Evolutionary conservation across 2,888 invertebrate genomes (phyloP).

Genomic region (Apamea monoglypha): DNA sequence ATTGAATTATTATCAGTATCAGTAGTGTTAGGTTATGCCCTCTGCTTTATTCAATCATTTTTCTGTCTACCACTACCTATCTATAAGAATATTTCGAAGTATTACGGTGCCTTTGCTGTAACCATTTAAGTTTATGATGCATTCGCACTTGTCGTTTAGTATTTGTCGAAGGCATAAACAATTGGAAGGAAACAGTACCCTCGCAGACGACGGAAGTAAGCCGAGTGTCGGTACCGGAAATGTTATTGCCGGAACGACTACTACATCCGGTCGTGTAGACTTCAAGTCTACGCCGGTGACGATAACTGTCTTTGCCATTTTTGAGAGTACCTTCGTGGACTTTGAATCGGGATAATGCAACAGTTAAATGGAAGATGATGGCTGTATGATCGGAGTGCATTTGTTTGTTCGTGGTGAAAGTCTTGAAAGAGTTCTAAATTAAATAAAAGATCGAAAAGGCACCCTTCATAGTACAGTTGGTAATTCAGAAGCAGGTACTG

Average conservation of each 20-base stretch:
- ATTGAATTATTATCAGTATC: not conserved
- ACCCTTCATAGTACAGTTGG: too few relatives aligned
- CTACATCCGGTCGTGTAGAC: constrained; percentile 87
- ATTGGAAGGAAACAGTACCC: constrained; percentile 85
- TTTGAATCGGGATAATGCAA: constrained; percentile 56
- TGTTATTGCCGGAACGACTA: constrained; percentile 89
- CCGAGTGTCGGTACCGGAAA: constrained; percentile 89
- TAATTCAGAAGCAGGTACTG: not conserved
- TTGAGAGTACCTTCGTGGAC: constrained; percentile 70
- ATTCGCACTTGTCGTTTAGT: constrained; percentile 72
- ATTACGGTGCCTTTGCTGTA: not conserved
- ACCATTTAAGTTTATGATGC: constrained; percentile 48
- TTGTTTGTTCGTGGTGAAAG: not conserved
- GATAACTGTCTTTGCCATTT: constrained; percentile 78
- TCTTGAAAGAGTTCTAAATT: constrained; percentile 1
- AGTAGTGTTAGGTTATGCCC: not conserved
- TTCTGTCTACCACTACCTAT: not conserved
- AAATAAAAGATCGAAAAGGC: constrained; percentile 5
- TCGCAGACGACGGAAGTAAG: constrained; percentile 86
- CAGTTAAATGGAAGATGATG: constrained; percentile 42
- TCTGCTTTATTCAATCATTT: not conserved
- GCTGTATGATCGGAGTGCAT: not conserved
- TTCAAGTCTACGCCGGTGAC: constrained; percentile 82
- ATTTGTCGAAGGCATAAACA: constrained; percentile 87
- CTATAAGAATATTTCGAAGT: not conserved